Base-by-base conservation (phyloP, 2,797 vertebrate genomes). In the Podarcis lilfordi region DNA sequence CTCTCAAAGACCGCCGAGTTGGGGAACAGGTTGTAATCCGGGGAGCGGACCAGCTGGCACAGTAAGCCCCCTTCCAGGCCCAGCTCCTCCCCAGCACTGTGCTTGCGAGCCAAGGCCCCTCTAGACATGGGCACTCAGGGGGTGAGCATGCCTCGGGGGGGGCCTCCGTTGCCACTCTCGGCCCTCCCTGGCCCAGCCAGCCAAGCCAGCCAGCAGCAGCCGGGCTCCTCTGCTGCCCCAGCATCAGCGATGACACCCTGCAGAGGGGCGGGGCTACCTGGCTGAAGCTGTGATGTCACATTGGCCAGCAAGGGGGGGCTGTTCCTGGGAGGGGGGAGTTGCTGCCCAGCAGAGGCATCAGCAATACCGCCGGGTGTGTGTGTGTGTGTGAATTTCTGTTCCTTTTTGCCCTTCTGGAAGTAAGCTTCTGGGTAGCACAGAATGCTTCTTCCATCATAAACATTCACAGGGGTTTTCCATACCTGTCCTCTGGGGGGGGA, bases 21-120 rank as follows among this genome's bases (percentile, higher is more conserved):
- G 27, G 94, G 82, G 88, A 96, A 96, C 17, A 96, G 80, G 89
- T 95, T 95, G 94, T 95, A 96, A 84, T 95, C 96, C n/a, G 93
- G 92, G 85, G 95, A 96, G 82, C 79, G 95, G 85, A 96, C 92
- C 66, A 96, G 89, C 86, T 91, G 95, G 93, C 94, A 92, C 59
- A 96, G 95, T 25, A 90, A 89, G 35, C 96, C 96, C 71, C 91
- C 87, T 87, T 95, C 94, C 72, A 95, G 90, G 80, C 93, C 94
- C 2, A 94, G 93, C 21, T 64, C 86, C 81, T 89, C 83, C 86
- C 93, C 93, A 55, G 88, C 86, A 71, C 71, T 87, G 71, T 45
- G 35, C 5, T 0, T 40, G 64, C 35, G 27, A 9, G 21, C 40
- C 10, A 11, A 59, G 77, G 23, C 37, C 40, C 82, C 77, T n/a